Evolutionary conservation across 1,140 invertebrate species (phyloP).

Genomic region (Drosophila tristis): DNA sequence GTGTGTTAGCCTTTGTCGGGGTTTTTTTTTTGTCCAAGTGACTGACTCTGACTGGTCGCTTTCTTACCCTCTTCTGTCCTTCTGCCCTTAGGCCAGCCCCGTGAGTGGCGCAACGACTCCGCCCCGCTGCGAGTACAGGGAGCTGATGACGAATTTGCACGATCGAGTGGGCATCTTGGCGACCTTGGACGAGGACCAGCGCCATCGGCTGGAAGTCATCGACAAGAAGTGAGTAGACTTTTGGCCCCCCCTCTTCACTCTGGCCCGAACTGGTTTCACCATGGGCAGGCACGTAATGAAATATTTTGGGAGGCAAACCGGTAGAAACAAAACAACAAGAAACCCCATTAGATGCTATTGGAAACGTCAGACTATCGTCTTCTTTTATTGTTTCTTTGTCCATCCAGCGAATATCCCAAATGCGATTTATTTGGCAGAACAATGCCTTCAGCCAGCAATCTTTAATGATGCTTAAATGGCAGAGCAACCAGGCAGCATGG

Average conservation of each 20-base stretch:
- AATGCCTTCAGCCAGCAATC: conserved; percentile 21
- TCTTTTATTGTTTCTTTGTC: conserved; percentile 7
- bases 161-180: conserved; percentile 84
- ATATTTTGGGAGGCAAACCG: conserved; percentile 36
- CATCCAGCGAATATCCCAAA: background rate
- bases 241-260: background rate
- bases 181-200: conserved; percentile 83
- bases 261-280: conserved; percentile 34
- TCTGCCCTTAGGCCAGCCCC: background rate
- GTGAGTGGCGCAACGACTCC: background rate
- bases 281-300: conserved; percentile 17
- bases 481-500: too few species aligned
- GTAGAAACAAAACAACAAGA: conserved; percentile 23
- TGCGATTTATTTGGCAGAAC: conserved; percentile 26
- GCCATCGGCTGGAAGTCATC: conserved; percentile 83
- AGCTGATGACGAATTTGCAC: conserved; percentile 75
- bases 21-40: background rate
- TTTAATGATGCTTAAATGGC: conserved; percentile 7
- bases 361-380: conserved; percentile 9
- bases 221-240: conserved; percentile 84
- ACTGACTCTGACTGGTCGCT: conserved; percentile 1
- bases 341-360: conserved; percentile 5
- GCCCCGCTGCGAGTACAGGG: conserved; percentile 55
- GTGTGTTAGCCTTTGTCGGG: conserved; percentile 15
- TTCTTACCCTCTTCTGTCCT: background rate